phyloP scores from a whole-genome alignment of 2,113 vertebrate species.

The Mustela nigripes region DNA sequence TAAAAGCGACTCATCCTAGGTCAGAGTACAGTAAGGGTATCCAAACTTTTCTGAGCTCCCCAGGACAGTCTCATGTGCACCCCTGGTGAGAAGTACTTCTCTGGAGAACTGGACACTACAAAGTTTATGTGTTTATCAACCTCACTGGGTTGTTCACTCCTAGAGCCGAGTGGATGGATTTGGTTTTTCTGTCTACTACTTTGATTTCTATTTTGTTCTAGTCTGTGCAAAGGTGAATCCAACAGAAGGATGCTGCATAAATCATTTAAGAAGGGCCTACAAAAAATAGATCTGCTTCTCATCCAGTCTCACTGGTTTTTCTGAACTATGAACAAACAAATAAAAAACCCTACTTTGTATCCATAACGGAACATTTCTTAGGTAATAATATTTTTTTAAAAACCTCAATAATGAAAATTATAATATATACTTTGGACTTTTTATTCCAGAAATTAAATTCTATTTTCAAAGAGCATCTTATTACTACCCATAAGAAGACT shows the following conservation, averaged over 20 bases:
- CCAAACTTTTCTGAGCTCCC: neutral
- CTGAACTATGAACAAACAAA: neutral
- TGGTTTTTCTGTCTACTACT: neutral
- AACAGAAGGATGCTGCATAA: neutral
- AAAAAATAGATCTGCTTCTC: neutral
- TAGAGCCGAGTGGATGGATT: neutral
- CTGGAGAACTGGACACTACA: neutral
- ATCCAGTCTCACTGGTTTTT: neutral
- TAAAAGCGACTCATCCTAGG: neutral
- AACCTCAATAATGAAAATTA: neutral
- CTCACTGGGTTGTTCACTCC: neutral
- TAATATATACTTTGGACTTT: neutral
- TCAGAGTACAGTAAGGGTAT: neutral
- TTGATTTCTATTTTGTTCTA: neutral
- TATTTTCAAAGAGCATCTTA: neutral
- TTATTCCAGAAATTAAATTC: conserved; percentile 11
- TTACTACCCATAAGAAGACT: neutral
- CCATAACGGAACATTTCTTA: neutral
- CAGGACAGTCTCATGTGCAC: neutral
- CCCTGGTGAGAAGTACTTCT: neutral
- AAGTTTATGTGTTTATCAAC: neutral
- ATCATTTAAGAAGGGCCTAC: neutral
- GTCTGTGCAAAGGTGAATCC: neutral
- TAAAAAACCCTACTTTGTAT: neutral
- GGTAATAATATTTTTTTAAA: neutral